These are phyloP conservation scores for Bos javanicus DNA, from an alignment of 2,113 vertebrate genomes.

Conservation along the genomic window DNA sequence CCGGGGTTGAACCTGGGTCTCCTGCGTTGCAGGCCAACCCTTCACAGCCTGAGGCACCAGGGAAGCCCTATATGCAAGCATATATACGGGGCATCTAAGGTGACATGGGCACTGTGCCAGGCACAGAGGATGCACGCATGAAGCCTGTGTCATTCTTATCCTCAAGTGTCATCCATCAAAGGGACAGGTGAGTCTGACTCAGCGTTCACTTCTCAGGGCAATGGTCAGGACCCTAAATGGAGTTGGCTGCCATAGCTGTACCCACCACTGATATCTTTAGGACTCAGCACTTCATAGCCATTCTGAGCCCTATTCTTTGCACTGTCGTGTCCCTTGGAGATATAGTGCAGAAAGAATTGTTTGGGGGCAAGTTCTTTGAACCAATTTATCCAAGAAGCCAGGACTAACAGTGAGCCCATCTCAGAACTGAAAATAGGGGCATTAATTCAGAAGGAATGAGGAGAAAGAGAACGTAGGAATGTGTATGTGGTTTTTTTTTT, in stretches of 20 bases:
- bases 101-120: not conserved
- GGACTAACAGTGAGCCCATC: not conserved
- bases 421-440: not conserved
- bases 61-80: not conserved
- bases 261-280: not conserved
- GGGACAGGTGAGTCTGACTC: not conserved
- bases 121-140: not conserved
- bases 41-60: not conserved
- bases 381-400: not conserved
- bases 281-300: not conserved
- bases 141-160: not conserved
- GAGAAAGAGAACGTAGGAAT: not conserved
- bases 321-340: not conserved
- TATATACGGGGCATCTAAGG: not conserved
- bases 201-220: not conserved
- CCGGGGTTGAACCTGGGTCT: not conserved
- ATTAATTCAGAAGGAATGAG: not conserved
- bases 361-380: not conserved
- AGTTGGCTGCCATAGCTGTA: accelerated
- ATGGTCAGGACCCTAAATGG: not conserved
- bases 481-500: accelerated
- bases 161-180: not conserved
- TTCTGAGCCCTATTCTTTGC: not conserved
- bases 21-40: accelerated
- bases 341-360: not conserved